Base-by-base conservation (phyloP, 2,888 invertebrate genomes). In the Drosophila colorata region DNA sequence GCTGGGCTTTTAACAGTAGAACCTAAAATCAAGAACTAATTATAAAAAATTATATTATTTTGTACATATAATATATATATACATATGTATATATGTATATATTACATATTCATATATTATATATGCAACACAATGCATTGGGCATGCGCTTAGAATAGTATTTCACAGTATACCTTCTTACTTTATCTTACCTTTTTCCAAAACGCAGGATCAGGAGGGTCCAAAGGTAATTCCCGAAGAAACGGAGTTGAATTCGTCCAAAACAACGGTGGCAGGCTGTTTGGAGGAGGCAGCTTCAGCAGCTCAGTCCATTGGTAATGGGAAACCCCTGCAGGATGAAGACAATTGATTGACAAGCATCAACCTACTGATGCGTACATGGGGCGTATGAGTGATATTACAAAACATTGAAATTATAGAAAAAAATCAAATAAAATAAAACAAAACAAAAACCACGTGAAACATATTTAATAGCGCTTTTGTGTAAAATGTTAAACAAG, bases 201-300 rank as follows among this genome's bases (percentile, higher is more conserved):
- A 25, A 44, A 16, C 33, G 7, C 63, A 92, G 92, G 92, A 92
- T 78, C 90, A 90, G 67, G 92, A 92, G 61, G 93, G 94, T 7
- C 93, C 94, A 9, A 94, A 94, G 87, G 94, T 95, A n/a, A 95
- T 95, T 59, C 94, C 94, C 0, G 95, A 95, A 83, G 95, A 95
- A 80, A 88, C 90, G 43, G 91, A 91, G 66, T 68, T 90, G 23
- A 85, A 87, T 51, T 85, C 86, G 69, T 90, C 90, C 9, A 90
- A 89, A 59, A 66, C 74, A 33, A 87, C 82, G 40, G 85, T 90
- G 6, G 66, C 79, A 2, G 82, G 79, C 52, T 64, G 49, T 43
- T 20, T 64, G 52, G 83, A 88, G 35, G 86, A 79, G 56, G n/a
- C 23, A 9, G 60, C 48, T 3, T 8, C 58, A 2, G 44, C 63